Percentiles rank a stretch among this genome's conserved stretches.
phyloP scores from a whole-genome alignment of 2,113 vertebrate genomes.

The Forbesichthys papilliferus region DNA sequence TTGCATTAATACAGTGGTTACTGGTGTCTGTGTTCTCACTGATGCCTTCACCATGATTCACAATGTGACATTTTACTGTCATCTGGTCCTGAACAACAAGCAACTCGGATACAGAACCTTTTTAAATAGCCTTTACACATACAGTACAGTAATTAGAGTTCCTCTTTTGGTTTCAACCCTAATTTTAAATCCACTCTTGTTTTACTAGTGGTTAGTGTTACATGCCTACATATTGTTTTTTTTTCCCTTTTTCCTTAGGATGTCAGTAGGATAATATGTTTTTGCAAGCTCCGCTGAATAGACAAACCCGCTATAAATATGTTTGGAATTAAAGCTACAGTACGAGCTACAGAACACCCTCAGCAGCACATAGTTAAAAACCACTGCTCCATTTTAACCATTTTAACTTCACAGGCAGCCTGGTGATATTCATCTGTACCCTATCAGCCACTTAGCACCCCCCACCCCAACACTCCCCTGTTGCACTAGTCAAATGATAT shows the following conservation, averaged over 20 bases:
- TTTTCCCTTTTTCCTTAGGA: too few relatives aligned
- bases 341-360: neutral
- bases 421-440: conserved; percentile 8
- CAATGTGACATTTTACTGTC: conserved; percentile 53
- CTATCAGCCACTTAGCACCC: conserved; percentile 37
- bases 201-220: too few relatives aligned
- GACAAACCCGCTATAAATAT: neutral
- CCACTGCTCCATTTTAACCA: conserved; percentile 14
- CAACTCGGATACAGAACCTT: neutral
- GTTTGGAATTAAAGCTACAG: neutral
- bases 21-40: conserved; percentile 35
- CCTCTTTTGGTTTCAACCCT: neutral
- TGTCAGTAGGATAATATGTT: too few relatives aligned
- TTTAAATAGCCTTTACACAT: neutral
- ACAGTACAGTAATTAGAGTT: neutral
- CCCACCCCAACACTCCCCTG: conserved; percentile 30
- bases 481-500: conserved; percentile 69
- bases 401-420: neutral
- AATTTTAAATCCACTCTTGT: too few relatives aligned
- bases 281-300: too few relatives aligned
- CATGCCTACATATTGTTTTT: too few relatives aligned
- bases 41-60: conserved; percentile 47
- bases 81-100: conserved; percentile 13
- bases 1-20: conserved; percentile 34
- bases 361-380: conserved; percentile 1